Percentiles rank a stretch among this genome's conserved stretches.
Evolutionary conservation across 2,888 invertebrate species (phyloP).

Genomic region (Tenthredo notha): DNA sequence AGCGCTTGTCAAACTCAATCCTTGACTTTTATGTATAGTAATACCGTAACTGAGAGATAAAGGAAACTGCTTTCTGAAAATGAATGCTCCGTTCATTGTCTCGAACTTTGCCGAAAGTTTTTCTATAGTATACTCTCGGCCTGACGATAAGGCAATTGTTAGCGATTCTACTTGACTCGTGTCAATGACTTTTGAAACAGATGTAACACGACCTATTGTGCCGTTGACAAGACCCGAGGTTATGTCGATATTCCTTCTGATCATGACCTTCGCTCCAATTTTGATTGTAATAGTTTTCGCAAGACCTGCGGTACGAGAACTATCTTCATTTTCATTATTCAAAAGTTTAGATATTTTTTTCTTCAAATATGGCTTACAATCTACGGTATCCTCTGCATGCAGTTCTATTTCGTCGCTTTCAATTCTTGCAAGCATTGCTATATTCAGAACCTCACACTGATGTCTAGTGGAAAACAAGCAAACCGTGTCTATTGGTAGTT

Average conservation of each 20-base stretch:
- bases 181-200: constrained; percentile 55
- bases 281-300: constrained; percentile 61
- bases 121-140: constrained; percentile 57
- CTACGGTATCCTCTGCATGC: constrained; percentile 60
- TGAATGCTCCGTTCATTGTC: constrained; percentile 59
- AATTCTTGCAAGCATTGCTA: constrained; percentile 64
- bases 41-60: constrained; percentile 63
- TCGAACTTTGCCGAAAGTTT: constrained; percentile 62
- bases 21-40: constrained; percentile 60
- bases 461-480: constrained; percentile 67
- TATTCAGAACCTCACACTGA: constrained; percentile 57
- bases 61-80: constrained; percentile 62
- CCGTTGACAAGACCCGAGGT: constrained; percentile 65
- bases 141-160: constrained; percentile 57
- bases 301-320: constrained; percentile 62
- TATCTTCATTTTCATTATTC: constrained; percentile 59
- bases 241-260: constrained; percentile 65
- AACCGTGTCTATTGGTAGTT: constrained; percentile 64
- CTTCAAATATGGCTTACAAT: constrained; percentile 18
- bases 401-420: constrained; percentile 61
- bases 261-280: constrained; percentile 62
- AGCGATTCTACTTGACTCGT: constrained; percentile 58
- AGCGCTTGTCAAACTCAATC: constrained; percentile 59
- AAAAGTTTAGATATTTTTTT: constrained; percentile 59
- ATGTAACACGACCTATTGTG: constrained; percentile 60